phyloP scores from a whole-genome alignment of 1,140 invertebrate genomes.

The Trichoplusia ni region DNA sequence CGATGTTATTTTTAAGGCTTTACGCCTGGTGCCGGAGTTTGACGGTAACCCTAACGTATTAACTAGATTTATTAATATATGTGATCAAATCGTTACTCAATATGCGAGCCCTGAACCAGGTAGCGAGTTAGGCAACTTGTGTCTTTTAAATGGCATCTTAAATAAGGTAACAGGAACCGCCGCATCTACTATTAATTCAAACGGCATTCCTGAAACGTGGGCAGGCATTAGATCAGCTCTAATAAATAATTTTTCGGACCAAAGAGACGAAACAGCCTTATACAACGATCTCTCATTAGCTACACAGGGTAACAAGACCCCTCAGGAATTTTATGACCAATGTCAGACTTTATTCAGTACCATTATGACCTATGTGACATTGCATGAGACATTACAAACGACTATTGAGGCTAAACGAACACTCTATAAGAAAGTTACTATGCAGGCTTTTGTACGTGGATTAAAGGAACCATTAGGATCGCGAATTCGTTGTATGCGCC shows the following conservation, averaged over 20 bases:
- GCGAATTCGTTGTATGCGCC: slow-evolving; percentile 29
- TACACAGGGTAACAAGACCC: slow-evolving; percentile 29
- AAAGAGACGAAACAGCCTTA: slow-evolving; percentile 35
- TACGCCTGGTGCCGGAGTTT: no score
- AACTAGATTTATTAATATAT: not conserved
- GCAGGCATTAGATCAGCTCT: slow-evolving; percentile 29
- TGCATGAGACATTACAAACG: slow-evolving; percentile 30
- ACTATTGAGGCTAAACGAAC: not conserved
- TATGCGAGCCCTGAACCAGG: not conserved
- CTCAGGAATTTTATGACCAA: slow-evolving; percentile 39
- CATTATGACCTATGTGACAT: slow-evolving; percentile 38
- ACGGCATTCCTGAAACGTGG: slow-evolving; percentile 39
- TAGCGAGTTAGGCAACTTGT: slow-evolving; percentile 11
- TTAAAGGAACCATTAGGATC: slow-evolving; percentile 34
- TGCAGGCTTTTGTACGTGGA: slow-evolving; percentile 27
- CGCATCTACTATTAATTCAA: slow-evolving; percentile 36
- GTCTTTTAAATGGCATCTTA: slow-evolving; percentile 37
- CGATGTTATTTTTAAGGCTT: no score
- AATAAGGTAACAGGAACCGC: slow-evolving; percentile 37
- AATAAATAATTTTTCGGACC: slow-evolving; percentile 24
- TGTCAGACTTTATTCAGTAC: slow-evolving; percentile 37
- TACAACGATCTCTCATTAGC: slow-evolving; percentile 35
- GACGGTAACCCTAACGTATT: not conserved
- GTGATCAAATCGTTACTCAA: not conserved
- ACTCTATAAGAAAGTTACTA: slow-evolving; percentile 22